Conservation (phyloP, 2,113 vertebrate species). For the Carassius auratus region DNA sequence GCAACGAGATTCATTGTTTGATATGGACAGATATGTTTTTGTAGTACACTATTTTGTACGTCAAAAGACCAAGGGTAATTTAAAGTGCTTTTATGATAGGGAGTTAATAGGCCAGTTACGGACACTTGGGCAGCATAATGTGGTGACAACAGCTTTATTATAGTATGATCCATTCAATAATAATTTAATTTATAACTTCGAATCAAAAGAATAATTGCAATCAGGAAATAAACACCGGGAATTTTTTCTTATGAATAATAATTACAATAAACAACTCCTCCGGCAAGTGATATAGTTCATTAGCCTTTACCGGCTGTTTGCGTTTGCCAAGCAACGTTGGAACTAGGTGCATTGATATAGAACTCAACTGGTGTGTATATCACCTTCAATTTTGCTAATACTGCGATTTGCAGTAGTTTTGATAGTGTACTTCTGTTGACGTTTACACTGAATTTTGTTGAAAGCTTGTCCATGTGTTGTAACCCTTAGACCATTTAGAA, state of each 20-base stretch:
- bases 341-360: background rate
- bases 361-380: background rate
- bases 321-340: background rate
- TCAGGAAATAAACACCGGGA: background rate
- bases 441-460: background rate
- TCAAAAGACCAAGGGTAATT: background rate
- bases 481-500: background rate
- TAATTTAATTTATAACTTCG: background rate
- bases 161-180: background rate
- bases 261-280: background rate
- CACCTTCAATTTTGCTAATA: background rate
- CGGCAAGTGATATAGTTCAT: constrained; percentile 27
- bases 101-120: background rate
- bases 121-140: background rate
- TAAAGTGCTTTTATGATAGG: background rate
- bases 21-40: background rate
- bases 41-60: background rate
- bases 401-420: background rate
- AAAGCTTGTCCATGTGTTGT: background rate
- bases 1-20: background rate
- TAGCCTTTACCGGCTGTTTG: background rate
- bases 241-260: background rate
- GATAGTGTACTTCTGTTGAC: background rate
- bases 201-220: constrained; percentile 1
- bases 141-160: background rate